Evolutionary conservation across 2,797 vertebrate species (phyloP).

Genomic region (Miichthys miiuy): DNA sequence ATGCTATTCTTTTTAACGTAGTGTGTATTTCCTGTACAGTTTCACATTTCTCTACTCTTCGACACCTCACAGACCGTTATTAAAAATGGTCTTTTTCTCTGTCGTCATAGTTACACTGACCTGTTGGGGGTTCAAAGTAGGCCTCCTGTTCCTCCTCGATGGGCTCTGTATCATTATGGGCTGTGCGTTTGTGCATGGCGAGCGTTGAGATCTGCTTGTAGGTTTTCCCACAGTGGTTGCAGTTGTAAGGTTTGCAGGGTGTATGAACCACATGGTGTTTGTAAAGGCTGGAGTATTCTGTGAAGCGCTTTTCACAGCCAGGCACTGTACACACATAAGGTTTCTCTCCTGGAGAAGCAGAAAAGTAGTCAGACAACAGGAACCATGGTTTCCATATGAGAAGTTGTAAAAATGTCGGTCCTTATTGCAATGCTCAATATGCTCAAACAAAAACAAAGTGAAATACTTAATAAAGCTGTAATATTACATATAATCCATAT

Average conservation of each 20-base stretch:
- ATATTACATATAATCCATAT: not conserved
- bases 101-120: constrained; percentile 68
- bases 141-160: constrained; percentile 98
- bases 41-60: not conserved
- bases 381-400: not conserved
- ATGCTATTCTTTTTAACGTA: not conserved
- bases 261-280: constrained; percentile 99
- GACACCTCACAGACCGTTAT: not conserved
- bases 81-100: not conserved
- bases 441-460: not conserved
- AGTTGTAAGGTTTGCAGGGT: constrained; percentile 99
- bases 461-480: not conserved
- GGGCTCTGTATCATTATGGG: constrained; percentile 97
- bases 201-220: constrained; percentile 99
- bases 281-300: constrained; percentile 99
- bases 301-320: constrained; percentile 98
- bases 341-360: constrained; percentile 90
- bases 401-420: not conserved
- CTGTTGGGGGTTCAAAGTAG: constrained; percentile 96
- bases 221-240: constrained; percentile 98
- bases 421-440: not conserved
- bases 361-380: not conserved
- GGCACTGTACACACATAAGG: constrained; percentile 98
- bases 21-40: not conserved
- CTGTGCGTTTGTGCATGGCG: constrained; percentile 98